Percentiles rank a stretch among this genome's conserved stretches.
These are phyloP conservation scores for Anhinga rufa DNA, from an alignment of 2,113 vertebrate species.

Conservation along the genomic window DNA sequence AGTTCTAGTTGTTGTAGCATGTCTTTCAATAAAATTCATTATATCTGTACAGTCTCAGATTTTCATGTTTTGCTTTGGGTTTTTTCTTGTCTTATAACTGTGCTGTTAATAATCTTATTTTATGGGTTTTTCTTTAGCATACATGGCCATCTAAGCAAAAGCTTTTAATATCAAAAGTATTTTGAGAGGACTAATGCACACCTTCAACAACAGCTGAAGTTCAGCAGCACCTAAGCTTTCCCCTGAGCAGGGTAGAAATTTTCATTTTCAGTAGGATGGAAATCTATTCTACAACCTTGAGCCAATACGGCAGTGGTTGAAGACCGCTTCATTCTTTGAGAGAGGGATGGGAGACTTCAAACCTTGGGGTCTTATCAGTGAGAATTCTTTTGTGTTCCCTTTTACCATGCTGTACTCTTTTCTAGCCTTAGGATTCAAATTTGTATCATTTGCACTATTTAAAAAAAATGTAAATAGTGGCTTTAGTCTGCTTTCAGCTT, in stretches of 20 bases:
- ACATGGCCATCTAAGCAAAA: conserved; percentile 28
- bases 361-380: background rate
- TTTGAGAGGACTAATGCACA: background rate
- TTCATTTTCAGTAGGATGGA: background rate
- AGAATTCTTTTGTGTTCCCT: background rate
- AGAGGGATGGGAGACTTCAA: background rate
- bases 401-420: background rate
- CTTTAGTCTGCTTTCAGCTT: background rate
- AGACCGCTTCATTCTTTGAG: background rate
- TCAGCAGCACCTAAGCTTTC: background rate
- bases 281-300: background rate
- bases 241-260: background rate
- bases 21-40: conserved; percentile 85
- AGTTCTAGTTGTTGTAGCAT: conserved; percentile 79
- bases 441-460: background rate
- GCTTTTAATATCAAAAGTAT: background rate
- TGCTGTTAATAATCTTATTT: conserved; percentile 38
- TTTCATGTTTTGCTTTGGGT: conserved; percentile 73
- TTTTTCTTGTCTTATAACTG: conserved; percentile 43
- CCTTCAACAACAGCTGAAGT: background rate
- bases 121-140: background rate
- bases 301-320: background rate
- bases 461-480: background rate
- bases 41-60: conserved; percentile 72
- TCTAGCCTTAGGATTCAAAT: background rate